Evolutionary conservation across 1,140 invertebrate species (phyloP).

Genomic region (Plodia interpunctella): DNA sequence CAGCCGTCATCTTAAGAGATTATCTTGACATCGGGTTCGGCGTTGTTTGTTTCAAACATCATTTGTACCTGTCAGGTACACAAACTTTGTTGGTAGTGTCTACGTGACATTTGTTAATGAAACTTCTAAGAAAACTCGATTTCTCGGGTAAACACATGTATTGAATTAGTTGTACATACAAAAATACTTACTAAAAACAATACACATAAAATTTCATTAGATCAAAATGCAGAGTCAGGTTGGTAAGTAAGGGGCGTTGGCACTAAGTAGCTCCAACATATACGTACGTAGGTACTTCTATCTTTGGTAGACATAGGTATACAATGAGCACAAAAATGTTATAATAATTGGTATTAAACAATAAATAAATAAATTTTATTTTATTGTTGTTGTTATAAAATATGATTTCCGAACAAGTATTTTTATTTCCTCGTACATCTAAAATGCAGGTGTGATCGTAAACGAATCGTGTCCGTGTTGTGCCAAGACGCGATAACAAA

Average conservation of each 20-base stretch:
- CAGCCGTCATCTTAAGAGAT: slow-evolving; percentile 3
- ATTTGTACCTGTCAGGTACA: slow-evolving; percentile 5
- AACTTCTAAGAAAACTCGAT: neutral
- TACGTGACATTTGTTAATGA: neutral
- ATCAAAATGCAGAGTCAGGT: too few relatives aligned
- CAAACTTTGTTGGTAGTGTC: neutral
- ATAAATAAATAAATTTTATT: too few relatives aligned
- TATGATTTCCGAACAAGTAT: neutral
- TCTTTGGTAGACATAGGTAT: too few relatives aligned
- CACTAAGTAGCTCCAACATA: too few relatives aligned
- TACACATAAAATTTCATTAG: too few relatives aligned
- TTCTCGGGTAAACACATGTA: neutral
- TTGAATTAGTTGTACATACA: neutral
- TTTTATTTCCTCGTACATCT: neutral
- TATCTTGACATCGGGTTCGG: slow-evolving; percentile 1
- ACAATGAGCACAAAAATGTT: too few relatives aligned
- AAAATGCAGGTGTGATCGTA: neutral
- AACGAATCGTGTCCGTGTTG: neutral
- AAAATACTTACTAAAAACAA: too few relatives aligned
- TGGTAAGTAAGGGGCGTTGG: too few relatives aligned
- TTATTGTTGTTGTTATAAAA: too few relatives aligned
- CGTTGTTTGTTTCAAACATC: neutral
- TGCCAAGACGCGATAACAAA: neutral
- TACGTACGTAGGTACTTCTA: too few relatives aligned
- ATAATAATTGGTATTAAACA: too few relatives aligned